A percentile compares a stretch with the other conserved stretches of the same genome.
Conservation (phyloP, 2,113 vertebrate species). For the Mormoops blainvillei region DNA sequence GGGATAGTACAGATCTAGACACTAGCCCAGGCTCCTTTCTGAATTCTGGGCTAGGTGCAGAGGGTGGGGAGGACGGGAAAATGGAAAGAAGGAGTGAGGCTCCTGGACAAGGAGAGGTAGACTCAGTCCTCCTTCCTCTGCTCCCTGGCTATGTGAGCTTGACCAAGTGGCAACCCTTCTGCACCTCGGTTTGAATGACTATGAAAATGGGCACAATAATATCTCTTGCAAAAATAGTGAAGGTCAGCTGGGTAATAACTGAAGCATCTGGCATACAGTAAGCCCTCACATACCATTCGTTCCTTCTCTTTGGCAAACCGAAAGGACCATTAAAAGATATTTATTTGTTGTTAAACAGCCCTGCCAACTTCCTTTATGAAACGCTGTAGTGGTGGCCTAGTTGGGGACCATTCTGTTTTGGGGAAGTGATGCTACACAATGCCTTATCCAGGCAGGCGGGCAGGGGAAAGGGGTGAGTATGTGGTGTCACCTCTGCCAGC, state of each 20-base stretch:
- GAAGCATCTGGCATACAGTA: neutral
- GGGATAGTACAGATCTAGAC: neutral
- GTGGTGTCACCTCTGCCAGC: neutral
- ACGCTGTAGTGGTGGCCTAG: neutral
- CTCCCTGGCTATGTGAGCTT: neutral
- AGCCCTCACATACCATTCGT: neutral
- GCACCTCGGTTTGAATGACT: neutral
- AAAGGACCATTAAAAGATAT: neutral
- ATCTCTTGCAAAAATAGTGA: neutral
- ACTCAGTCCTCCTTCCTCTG: neutral
- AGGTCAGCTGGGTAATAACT: neutral
- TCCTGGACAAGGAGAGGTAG: neutral
- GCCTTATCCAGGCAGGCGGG: neutral
- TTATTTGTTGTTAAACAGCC: neutral
- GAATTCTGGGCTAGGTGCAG: neutral
- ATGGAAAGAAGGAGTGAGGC: neutral
- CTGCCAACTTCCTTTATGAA: neutral
- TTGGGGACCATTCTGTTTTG: neutral
- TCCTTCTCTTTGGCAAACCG: neutral
- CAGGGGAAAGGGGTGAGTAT: rapidly evolving
- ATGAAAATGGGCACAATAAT: neutral
- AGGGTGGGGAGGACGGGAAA: neutral
- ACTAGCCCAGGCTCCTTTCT: neutral
- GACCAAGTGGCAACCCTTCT: neutral
- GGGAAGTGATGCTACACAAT: neutral